Evolutionary conservation across 1,140 invertebrate genomes (phyloP).

Genomic region (Drosophila parabipectinata): DNA sequence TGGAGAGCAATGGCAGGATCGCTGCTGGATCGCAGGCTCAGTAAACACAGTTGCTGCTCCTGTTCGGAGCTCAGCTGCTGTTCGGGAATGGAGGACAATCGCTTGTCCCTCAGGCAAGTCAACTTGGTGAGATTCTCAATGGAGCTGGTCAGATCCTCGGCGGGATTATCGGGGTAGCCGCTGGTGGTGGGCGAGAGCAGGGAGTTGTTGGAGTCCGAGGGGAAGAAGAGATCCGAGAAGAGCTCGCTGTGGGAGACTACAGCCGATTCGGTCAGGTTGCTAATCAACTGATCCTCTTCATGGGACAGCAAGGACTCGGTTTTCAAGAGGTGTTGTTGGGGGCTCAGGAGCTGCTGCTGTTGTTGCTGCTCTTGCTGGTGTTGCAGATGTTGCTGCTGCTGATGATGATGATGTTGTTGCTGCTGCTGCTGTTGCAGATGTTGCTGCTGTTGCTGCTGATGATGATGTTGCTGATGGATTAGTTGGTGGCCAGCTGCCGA

Average conservation of each 20-base stretch:
- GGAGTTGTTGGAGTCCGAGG: slow-evolving; percentile 78
- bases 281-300: slow-evolving; percentile 78
- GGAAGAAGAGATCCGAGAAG: slow-evolving; percentile 81
- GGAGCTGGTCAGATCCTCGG: slow-evolving; percentile 75
- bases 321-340: slow-evolving; percentile 51
- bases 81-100: slow-evolving; percentile 84
- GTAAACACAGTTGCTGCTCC: slow-evolving; percentile 69
- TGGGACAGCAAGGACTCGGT: slow-evolving; percentile 68
- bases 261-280: slow-evolving; percentile 70
- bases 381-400: slow-evolving; percentile 47
- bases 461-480: slow-evolving; percentile 37
- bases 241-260: slow-evolving; percentile 72
- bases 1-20: slow-evolving; percentile 80
- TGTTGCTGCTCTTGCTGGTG: slow-evolving; percentile 51
- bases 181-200: slow-evolving; percentile 68
- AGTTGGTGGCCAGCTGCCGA: slow-evolving; percentile 49
- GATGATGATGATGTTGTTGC: slow-evolving; percentile 33
- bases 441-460: slow-evolving; percentile 38
- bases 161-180: slow-evolving; percentile 60
- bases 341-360: slow-evolving; percentile 36
- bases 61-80: slow-evolving; percentile 75
- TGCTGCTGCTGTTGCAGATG: slow-evolving; percentile 37
- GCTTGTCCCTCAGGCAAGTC: slow-evolving; percentile 80
- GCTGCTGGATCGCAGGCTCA: slow-evolving; percentile 78
- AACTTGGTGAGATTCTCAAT: slow-evolving; percentile 80